Evolutionary conservation across 2,113 vertebrate genomes (phyloP), one percentile per base, ranked within the genome.

Genomic region (Aptenodytes forsteri): DNA sequence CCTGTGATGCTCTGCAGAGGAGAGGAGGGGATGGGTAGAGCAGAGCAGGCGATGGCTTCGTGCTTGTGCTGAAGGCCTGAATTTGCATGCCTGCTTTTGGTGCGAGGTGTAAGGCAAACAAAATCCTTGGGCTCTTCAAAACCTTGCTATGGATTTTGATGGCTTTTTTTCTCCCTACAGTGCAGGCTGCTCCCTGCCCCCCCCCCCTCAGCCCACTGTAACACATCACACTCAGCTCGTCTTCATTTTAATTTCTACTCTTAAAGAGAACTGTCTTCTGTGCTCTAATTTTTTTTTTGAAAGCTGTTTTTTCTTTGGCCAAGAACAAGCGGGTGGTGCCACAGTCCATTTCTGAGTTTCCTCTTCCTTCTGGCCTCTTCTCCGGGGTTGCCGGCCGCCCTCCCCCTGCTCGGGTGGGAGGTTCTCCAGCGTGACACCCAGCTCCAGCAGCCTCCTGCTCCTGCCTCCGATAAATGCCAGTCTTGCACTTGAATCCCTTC

Each of bases 381-480:
- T 36, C 26, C 2, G 3, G 52, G 62, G n/a, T 15, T 75, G 79
- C 30, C 0, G 13, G 62, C 54, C 0, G 7, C 80, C 91, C 77
- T 93, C 87, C 91, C 55, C 44, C 86, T 87, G 58, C 81, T 65
- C 3, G 6, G 59, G 62, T 72, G 83, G 96, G 92, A 83, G 64
- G 81, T 93, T 95, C 86, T 83, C 66, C 72, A 22, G 46, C 47
- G 3, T 6, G 30, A 71, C 83, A 52, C 92, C 34, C 76, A 8
- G 49, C 93, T 83, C 96, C 77, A 46, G 83, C 91, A 55, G 78
- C 59, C 92, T 65, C 84, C 94, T 40, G 93, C 92, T 93, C 62
- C 58, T 88, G 86, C 62, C 65, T 70, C 87, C 11, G 2, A 49
- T 13, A 70, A 84, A 54, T 80, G 85, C 89, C 93, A 71, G 10